Base-by-base conservation (phyloP, 2,888 invertebrate species). In the Macrosiphum euphorbiae region DNA sequence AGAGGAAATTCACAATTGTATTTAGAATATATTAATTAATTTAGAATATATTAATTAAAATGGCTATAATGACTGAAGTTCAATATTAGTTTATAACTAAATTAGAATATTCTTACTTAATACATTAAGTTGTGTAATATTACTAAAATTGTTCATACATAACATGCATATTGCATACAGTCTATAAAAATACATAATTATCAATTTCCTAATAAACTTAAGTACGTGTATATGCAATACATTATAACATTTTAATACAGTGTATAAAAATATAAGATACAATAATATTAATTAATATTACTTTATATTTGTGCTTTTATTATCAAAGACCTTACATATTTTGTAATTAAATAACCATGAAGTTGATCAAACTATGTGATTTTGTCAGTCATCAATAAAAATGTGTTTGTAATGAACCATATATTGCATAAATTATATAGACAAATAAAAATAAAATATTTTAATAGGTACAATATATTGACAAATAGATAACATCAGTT, bases 401-500 rank as follows among this genome's bases (percentile, higher is more conserved):
- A 86, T 44, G 4, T 44, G 10, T 35, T 78, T 35, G 35, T 78
- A 35, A 35, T 78, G 3, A 78, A 35, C 20, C 78, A 78, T 10
- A 41, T 35, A 85, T 44, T 58, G 2, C 7, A 92, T 87, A 55
- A 84, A 44, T 28, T 41, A 87, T 24, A 47, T 11, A 44, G 0
- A n/a, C 20, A 35, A 88, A 20, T 50, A 20, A 92, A 92, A n/a
- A 58, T 67, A 85, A 52, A 44, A 16, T 28, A 88, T 67, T 67
- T 67, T 50, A 61, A 92, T 41, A 87, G 8, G n/a, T 58, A 85
- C 20, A 61, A 61, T 85, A 47, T 58, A 93, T 58, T 84, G 1
- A 92, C 55, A 35, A 92, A 93, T 84, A 89, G 47, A 84, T 90
- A 90, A 94, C 94, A 90, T 84, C 24, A 67, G 90, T 94, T 90